Evolutionary conservation across 2,113 vertebrate genomes (phyloP).

Genomic region (Prunella himalayana): DNA sequence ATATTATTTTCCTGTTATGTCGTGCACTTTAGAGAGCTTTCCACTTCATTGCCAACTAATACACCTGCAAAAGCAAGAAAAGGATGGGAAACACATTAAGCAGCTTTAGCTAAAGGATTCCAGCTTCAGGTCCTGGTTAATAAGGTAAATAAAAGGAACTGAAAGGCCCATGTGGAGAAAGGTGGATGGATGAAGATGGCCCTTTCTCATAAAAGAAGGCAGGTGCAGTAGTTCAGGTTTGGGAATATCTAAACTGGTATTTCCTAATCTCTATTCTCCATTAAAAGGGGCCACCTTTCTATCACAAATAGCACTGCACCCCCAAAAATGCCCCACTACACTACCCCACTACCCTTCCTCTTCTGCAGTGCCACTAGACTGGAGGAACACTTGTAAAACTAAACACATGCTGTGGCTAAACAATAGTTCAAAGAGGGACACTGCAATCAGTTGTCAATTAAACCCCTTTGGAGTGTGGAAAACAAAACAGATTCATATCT

Average conservation of each 20-base stretch:
- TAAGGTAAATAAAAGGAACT: background rate
- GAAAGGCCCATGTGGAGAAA: background rate
- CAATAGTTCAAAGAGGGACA: background rate
- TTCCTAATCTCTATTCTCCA: background rate
- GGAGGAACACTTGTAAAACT: background rate
- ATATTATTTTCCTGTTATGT: background rate
- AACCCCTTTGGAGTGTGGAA: background rate
- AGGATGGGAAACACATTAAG: background rate
- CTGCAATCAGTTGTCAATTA: background rate
- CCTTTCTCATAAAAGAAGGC: background rate
- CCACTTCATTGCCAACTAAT: background rate
- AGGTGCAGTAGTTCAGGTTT: background rate
- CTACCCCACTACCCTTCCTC: background rate
- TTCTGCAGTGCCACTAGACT: background rate
- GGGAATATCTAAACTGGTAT: background rate
- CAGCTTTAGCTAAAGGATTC: background rate
- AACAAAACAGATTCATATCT: background rate
- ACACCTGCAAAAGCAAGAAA: background rate
- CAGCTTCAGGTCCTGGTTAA: background rate
- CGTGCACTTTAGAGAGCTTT: background rate
- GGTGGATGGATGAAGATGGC: background rate
- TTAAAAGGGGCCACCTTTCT: background rate
- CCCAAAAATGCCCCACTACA: background rate
- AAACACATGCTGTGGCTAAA: background rate
- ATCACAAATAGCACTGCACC: background rate